A percentile compares a stretch with the other conserved stretches of the same genome.
Evolutionary conservation across 1,140 invertebrate species (phyloP).

Genomic region (Planococcus citri): DNA sequence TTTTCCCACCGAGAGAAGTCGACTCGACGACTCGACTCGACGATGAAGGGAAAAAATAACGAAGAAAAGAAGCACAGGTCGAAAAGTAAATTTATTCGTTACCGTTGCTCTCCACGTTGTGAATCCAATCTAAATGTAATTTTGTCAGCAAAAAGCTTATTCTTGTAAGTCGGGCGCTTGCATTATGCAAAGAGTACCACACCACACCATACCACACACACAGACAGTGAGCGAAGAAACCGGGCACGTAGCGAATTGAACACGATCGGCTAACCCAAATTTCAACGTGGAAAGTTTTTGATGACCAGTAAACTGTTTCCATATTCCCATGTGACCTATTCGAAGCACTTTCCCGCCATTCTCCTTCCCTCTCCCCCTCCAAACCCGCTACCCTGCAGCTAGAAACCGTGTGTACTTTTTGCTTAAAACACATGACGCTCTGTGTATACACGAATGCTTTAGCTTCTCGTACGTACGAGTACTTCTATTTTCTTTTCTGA

Average conservation of each 20-base stretch:
- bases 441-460: not conserved
- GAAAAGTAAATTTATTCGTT: not conserved
- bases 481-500: not conserved
- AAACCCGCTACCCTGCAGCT: no score
- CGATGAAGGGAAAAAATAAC: no score
- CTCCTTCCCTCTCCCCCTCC: no score
- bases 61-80: no score
- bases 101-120: not conserved
- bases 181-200: not conserved
- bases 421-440: not conserved
- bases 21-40: no score
- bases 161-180: constrained; percentile 1
- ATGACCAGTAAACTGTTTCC: constrained; percentile 6
- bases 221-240: not conserved
- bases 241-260: not conserved
- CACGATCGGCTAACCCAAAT: not conserved
- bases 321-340: not conserved
- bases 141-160: constrained; percentile 3
- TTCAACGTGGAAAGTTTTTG: not conserved
- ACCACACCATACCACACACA: no score
- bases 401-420: not conserved
- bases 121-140: constrained; percentile 3
- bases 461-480: no score
- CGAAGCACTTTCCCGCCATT: not conserved
- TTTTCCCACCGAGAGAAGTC: no score